These are phyloP conservation scores for Cremastinae sp. DNA, from an alignment of 2,888 invertebrate genomes.

Conservation along the genomic window DNA sequence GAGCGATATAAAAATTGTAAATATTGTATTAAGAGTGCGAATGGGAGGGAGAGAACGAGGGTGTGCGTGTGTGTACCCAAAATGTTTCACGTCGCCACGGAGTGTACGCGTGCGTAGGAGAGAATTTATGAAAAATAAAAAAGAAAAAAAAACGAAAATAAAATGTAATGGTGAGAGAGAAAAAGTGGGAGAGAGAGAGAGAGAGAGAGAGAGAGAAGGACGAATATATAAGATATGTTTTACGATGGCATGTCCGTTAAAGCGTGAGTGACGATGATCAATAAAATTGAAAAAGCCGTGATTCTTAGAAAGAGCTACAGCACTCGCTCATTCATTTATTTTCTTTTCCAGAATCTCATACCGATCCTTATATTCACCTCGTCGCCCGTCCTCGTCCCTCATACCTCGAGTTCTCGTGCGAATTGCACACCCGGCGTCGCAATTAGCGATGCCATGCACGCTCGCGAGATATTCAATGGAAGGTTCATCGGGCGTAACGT, in stretches of 20 bases:
- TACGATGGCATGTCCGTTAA: constrained; percentile 3
- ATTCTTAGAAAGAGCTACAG: constrained; percentile 42
- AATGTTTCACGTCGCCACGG: constrained; percentile 55
- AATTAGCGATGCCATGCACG: constrained; percentile 77
- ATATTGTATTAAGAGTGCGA: constrained; percentile 64
- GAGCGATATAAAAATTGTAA: constrained; percentile 66
- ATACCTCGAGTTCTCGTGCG: constrained; percentile 37
- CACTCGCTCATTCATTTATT: constrained; percentile 6
- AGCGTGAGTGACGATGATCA: constrained; percentile 49
- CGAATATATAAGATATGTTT: constrained; percentile 48
- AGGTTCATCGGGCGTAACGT: constrained; percentile 78
- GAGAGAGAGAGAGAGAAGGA: constrained; percentile 31
- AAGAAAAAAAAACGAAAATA: constrained; percentile 18
- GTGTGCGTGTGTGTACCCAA: not conserved
- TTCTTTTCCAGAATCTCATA: no score
- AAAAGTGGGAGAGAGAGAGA: constrained; percentile 47
- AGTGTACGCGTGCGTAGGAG: constrained; percentile 17
- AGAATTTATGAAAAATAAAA: constrained; percentile 12
- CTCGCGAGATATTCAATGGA: constrained; percentile 73
- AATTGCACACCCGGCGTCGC: constrained; percentile 68
- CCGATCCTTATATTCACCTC: not conserved
- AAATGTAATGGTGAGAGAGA: constrained; percentile 44
- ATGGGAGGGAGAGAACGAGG: not conserved
- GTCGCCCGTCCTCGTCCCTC: not conserved
- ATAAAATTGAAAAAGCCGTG: constrained; percentile 53